Base-by-base conservation (phyloP, 2,888 invertebrate genomes). In the Cephus pulcher region DNA sequence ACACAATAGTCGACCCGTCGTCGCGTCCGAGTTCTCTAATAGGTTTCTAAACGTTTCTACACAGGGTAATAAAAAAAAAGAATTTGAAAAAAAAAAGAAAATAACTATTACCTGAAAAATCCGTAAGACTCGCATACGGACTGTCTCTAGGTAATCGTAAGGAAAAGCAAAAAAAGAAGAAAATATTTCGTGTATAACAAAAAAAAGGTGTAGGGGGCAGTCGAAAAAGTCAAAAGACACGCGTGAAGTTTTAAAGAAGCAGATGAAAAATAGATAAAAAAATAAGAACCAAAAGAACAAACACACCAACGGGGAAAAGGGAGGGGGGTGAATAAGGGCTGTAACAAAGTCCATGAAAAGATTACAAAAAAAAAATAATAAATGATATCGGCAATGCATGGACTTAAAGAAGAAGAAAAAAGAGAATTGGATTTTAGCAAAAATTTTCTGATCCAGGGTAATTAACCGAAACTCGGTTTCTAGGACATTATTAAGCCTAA, bases 391-490 rank as follows among this genome's bases (percentile, higher is more conserved):
- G 71, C 30, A 71, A 71, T 33, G 71, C 30, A 33, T 23, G 71
- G 71, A n/a, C 40, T 40, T 15, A 80, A 76, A 80, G 80, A 80
- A 82, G 81, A 80, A 75, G 83, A 86, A 85, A 86, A 85, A 86
- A 86, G 86, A 81, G 81, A 81, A 88, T 88, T 87, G 88, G 87
- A 88, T 88, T 87, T 87, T 90, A 90, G 87, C 83, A 84, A 88
- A 85, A 87, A 88, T 87, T 87, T 89, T 89, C 88, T 89, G 87
- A 90, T 90, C 89, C 90, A 90, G 91, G 90, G 91, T 91, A 91
- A 89, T 87, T 85, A 87, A 88, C 87, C 84, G 87, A 88, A 87
- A 87, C 89, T 89, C 86, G 89, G 87, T 88, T 81, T 82, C 75
- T 81, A 81, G 82, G 78, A 82, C 80, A 84, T 77, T 78, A 77